A percentile compares a stretch with the other conserved stretches of the same genome.
Evolutionary conservation across 2,888 invertebrate species (phyloP).

Genomic region (Myopa tessellatipennis): DNA sequence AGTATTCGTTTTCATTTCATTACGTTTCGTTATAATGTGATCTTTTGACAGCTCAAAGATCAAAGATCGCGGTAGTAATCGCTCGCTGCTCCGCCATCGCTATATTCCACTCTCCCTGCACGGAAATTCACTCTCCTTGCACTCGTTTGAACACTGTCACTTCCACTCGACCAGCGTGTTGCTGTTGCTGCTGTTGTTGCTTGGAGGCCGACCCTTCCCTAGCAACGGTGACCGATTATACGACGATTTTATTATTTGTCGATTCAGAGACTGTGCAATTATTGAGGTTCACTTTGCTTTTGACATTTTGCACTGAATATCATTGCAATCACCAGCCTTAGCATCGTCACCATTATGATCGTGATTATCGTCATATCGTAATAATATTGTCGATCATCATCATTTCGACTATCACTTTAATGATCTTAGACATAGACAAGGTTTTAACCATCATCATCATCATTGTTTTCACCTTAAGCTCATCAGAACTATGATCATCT

Average conservation of each 20-base stretch:
- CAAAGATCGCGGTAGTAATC: constrained; percentile 62
- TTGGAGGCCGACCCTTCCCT: neutral
- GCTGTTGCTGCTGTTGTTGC: neutral
- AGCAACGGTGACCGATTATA: neutral
- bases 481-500: no score
- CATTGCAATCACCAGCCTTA: neutral
- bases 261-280: constrained; percentile 14
- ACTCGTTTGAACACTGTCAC: neutral
- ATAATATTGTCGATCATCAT: neutral
- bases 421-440: no score
- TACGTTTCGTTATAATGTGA: constrained; percentile 55
- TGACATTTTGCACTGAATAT: neutral
- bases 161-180: constrained; percentile 24
- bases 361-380: neutral
- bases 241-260: constrained; percentile 21
- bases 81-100: constrained; percentile 39
- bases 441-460: no score
- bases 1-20: constrained; percentile 16
- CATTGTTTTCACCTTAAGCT: no score
- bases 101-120: neutral
- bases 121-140: neutral
- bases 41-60: constrained; percentile 61
- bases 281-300: constrained; percentile 1
- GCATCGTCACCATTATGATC: neutral
- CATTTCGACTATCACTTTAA: no score